Evolutionary conservation across 2,113 vertebrate species (phyloP).

Genomic region (Sinocyclocheilus anophthalmus): DNA sequence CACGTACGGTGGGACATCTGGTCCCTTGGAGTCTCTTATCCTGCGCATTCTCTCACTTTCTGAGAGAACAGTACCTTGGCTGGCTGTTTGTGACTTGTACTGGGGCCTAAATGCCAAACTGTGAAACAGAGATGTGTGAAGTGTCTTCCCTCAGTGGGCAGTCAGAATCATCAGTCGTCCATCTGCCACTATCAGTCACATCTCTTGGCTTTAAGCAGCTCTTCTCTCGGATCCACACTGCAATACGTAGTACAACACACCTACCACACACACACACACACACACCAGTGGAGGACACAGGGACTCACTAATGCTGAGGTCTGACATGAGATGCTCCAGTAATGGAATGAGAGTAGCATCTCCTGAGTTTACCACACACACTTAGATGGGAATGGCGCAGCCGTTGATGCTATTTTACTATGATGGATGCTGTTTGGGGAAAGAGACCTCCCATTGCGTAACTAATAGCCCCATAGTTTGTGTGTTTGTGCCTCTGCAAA

Average conservation of each 20-base stretch:
- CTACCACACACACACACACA: too few species aligned
- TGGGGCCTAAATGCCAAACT: conserved; percentile 35
- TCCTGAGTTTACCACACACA: conserved; percentile 35
- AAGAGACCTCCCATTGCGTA: conserved; percentile 57
- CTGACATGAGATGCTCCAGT: conserved; percentile 48
- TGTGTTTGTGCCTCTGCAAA: conserved; percentile 60
- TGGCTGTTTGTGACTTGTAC: conserved; percentile 10
- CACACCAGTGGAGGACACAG: neutral
- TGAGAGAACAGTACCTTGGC: neutral
- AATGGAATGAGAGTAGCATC: conserved; percentile 49
- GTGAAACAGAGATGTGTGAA: conserved; percentile 39
- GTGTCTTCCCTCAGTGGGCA: conserved; percentile 34
- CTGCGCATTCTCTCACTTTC: conserved; percentile 4
- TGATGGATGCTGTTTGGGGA: conserved; percentile 55
- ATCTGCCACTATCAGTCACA: conserved; percentile 41
- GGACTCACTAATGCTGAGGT: conserved; percentile 29
- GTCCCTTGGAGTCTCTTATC: neutral
- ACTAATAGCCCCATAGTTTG: conserved; percentile 57
- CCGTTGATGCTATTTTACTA: conserved; percentile 49
- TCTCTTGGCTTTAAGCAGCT: conserved; percentile 42
- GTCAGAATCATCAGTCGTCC: conserved; percentile 29
- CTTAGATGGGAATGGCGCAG: conserved; percentile 40
- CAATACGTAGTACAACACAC: conserved; percentile 32
- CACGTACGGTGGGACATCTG: conserved; percentile 6
- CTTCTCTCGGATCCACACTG: conserved; percentile 21